These are phyloP conservation scores for Phalera bucephala DNA, from an alignment of 2,888 invertebrate species.

Conservation along the genomic window DNA sequence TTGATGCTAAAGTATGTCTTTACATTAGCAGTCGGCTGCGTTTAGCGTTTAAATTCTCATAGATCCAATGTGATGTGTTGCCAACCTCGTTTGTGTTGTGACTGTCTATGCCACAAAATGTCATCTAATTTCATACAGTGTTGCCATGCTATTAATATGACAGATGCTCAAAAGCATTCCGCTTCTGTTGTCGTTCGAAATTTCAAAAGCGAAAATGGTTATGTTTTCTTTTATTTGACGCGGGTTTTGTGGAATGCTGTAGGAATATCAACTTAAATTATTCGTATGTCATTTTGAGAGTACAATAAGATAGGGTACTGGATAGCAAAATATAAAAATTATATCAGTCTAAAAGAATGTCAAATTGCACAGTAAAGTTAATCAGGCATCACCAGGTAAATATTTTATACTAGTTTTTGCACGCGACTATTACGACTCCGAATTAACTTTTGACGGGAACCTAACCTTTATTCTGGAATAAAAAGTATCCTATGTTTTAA, in stretches of 20 bases:
- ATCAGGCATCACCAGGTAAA: too few species aligned
- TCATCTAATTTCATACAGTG: slow-evolving; percentile 44
- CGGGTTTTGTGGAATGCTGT: slow-evolving; percentile 7
- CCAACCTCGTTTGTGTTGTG: slow-evolving; percentile 20
- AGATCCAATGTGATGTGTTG: slow-evolving; percentile 26
- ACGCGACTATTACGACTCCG: too few species aligned
- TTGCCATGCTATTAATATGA: slow-evolving; percentile 43
- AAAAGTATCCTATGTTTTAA: too few species aligned
- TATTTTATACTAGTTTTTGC: too few species aligned
- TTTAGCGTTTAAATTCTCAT: slow-evolving; percentile 26
- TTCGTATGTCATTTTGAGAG: slow-evolving; percentile 2
- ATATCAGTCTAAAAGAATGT: too few species aligned
- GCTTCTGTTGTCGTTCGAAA: slow-evolving; percentile 28
- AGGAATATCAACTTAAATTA: slow-evolving; percentile 9
- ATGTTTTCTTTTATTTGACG: slow-evolving; percentile 21
- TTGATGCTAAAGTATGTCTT: too few species aligned
- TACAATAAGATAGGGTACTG: too few species aligned
- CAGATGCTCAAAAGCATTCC: slow-evolving; percentile 33
- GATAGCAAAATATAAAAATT: too few species aligned
- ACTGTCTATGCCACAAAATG: slow-evolving; percentile 32
- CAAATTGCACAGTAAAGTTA: too few species aligned
- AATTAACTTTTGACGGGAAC: too few species aligned
- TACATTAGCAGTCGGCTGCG: slow-evolving; percentile 7
- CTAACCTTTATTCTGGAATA: too few species aligned
- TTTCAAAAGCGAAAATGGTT: slow-evolving; percentile 23